A percentile compares a stretch with the other conserved stretches of the same genome.
phyloP scores from a whole-genome alignment of 2,888 invertebrate genomes.

The Drosophila prolongata region DNA sequence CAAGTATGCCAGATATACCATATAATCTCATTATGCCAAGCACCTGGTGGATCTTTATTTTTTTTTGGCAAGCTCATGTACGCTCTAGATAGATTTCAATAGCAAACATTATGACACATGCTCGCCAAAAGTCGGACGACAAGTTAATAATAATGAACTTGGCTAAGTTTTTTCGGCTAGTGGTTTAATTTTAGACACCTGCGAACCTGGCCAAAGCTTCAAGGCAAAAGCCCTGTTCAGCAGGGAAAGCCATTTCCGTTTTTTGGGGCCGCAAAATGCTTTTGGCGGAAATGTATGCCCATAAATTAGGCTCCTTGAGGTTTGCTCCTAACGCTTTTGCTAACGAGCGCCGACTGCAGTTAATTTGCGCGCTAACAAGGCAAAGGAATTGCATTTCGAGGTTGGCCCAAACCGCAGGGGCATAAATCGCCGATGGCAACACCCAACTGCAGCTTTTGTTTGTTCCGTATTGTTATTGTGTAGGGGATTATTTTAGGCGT shows the following conservation, averaged over 20 bases:
- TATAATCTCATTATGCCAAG: slow-evolving; percentile 31
- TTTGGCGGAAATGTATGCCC: slow-evolving; percentile 34
- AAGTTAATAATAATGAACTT: slow-evolving; percentile 56
- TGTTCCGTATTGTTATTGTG: slow-evolving; percentile 19
- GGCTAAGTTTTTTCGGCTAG: slow-evolving; percentile 19
- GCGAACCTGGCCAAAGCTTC: slow-evolving; percentile 22
- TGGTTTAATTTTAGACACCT: slow-evolving; percentile 39
- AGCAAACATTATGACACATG: slow-evolving; percentile 49
- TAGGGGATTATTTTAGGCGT: slow-evolving; percentile 40
- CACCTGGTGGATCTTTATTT: slow-evolving; percentile 55
- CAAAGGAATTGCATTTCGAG: slow-evolving; percentile 27
- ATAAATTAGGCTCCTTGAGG: slow-evolving; percentile 38
- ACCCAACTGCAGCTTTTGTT: slow-evolving; percentile 31
- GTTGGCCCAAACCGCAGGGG: slow-evolving; percentile 33
- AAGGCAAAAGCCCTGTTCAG: slow-evolving; percentile 33
- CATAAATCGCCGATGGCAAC: slow-evolving; percentile 24
- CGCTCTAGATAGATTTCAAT: slow-evolving; percentile 47
- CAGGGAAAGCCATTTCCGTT: slow-evolving; percentile 30
- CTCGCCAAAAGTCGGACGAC: slow-evolving; percentile 33
- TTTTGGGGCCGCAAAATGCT: slow-evolving; percentile 5
- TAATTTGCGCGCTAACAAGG: slow-evolving; percentile 18
- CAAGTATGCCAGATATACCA: slow-evolving; percentile 57
- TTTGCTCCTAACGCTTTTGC: slow-evolving; percentile 22
- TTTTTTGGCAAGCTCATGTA: slow-evolving; percentile 44
- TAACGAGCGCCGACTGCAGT: slow-evolving; percentile 25